Percentiles rank a stretch among this genome's conserved stretches.
Conservation (phyloP, 92 coral and sea anemone species). For the Palythoa grandiflora region DNA sequence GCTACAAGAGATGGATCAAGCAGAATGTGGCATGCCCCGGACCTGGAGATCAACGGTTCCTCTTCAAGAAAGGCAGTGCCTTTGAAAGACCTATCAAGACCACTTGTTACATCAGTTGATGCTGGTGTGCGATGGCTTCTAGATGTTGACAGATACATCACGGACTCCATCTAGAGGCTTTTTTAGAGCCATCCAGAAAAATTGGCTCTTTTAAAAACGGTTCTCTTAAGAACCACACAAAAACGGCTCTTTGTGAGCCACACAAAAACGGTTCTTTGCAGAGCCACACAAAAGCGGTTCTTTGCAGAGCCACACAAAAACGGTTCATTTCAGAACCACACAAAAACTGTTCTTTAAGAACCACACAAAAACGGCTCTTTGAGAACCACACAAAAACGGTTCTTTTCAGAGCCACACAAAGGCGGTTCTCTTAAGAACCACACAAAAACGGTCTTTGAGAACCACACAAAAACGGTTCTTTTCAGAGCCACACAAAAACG, state of each 20-base stretch:
- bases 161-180: neutral
- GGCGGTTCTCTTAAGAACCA: neutral
- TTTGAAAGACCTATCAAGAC: conserved; percentile 38
- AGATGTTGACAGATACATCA: conserved; percentile 7
- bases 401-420: too few species aligned
- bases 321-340: neutral
- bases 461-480: too few species aligned
- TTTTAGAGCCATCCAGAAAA: neutral
- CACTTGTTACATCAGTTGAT: conserved; percentile 52
- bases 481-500: neutral
- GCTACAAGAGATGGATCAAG: conserved; percentile 52
- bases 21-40: conserved; percentile 32
- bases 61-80: conserved; percentile 38
- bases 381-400: neutral
- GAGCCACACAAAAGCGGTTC: neutral
- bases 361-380: neutral
- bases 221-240: neutral
- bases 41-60: neutral
- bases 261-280: too few species aligned
- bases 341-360: neutral
- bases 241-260: neutral
- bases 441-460: neutral
- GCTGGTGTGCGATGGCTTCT: conserved; percentile 50
- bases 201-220: neutral
- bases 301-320: neutral